These are phyloP conservation scores for Crotalus tigris DNA, from an alignment of 2,113 vertebrate genomes.

Conservation along the genomic window DNA sequence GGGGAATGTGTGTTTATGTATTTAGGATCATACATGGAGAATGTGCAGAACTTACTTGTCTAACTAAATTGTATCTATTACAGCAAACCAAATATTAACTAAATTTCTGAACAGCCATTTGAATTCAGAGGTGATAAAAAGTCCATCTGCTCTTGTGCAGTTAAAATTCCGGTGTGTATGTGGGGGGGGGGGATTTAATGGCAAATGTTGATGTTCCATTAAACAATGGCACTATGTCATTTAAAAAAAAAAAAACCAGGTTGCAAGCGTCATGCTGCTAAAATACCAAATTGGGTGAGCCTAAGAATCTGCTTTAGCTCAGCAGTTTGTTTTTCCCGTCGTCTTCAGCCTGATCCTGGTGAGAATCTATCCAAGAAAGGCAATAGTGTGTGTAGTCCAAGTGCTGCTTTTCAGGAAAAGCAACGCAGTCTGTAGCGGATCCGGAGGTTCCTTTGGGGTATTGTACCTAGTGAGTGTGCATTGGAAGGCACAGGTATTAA, in stretches of 20 bases:
- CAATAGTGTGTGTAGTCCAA: neutral
- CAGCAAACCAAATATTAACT: neutral
- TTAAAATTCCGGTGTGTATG: neutral
- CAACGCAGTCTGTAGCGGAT: neutral
- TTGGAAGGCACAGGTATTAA: neutral
- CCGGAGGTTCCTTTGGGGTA: neutral
- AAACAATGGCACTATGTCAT: neutral
- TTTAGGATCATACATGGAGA: neutral
- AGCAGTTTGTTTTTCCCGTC: neutral
- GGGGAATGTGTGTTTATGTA: neutral
- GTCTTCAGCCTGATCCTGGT: neutral
- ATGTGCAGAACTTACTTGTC: neutral
- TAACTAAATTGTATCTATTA: neutral
- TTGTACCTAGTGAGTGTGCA: neutral
- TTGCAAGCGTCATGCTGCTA: neutral
- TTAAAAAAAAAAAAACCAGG: neutral
- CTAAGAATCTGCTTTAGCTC: neutral
- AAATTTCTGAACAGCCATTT: neutral
- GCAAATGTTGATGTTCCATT: neutral
- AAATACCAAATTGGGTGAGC: neutral
- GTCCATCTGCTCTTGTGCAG: neutral
- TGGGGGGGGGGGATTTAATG: neutral
- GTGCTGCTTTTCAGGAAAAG: neutral
- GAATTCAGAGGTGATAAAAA: neutral
- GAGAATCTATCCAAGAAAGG: neutral